Evolutionary conservation across 2,888 invertebrate species (phyloP).

Genomic region (Patella ulyssiponensis): DNA sequence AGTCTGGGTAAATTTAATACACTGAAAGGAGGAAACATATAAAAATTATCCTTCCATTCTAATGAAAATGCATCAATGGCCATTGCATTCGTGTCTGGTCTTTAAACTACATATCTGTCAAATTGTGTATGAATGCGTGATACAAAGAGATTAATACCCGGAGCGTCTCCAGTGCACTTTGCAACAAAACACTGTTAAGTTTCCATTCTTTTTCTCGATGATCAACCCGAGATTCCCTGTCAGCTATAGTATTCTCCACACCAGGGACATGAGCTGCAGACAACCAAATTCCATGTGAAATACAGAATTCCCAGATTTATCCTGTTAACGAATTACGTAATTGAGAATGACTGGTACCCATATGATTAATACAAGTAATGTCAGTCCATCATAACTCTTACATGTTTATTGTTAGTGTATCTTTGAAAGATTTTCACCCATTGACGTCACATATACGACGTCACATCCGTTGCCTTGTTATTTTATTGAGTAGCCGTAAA

Average conservation of each 20-base stretch:
- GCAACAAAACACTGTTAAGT: slow-evolving; percentile 17
- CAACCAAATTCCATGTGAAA: slow-evolving; percentile 22
- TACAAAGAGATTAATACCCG: slow-evolving; percentile 33
- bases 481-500: too few species aligned
- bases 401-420: too few species aligned
- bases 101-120: slow-evolving; percentile 21
- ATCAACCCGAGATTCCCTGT: slow-evolving; percentile 15
- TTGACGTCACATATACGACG: too few species aligned
- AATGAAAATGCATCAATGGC: slow-evolving; percentile 30
- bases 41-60: slow-evolving; percentile 22
- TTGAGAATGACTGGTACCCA: slow-evolving; percentile 18
- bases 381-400: too few species aligned
- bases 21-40: not conserved
- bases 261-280: too few species aligned
- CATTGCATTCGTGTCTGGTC: slow-evolving; percentile 25
- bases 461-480: too few species aligned
- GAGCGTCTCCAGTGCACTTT: slow-evolving; percentile 3
- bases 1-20: slow-evolving; percentile 17
- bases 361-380: too few species aligned
- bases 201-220: slow-evolving; percentile 28
- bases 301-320: slow-evolving; percentile 25
- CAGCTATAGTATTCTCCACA: slow-evolving; percentile 21
- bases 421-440: too few species aligned
- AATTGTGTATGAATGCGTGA: slow-evolving; percentile 21
- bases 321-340: slow-evolving; percentile 15